These are phyloP conservation scores for Eurytoma californica DNA, from an alignment of 2,888 invertebrate genomes.

Conservation along the genomic window DNA sequence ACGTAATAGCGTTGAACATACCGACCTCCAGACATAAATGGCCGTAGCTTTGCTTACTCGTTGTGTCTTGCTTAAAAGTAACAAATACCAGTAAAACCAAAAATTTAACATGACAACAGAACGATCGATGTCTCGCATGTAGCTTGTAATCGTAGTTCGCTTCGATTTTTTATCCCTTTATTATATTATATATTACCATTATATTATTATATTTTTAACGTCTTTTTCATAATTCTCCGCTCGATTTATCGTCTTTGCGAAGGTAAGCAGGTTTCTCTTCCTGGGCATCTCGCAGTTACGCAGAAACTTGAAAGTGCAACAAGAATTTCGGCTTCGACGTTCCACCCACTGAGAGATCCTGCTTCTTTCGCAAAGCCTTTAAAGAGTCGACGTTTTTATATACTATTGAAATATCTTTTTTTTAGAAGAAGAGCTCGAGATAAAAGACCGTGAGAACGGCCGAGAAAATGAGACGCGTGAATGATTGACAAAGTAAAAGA, in stretches of 20 bases:
- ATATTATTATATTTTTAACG: slow-evolving; percentile 29
- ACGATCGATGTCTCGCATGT: slow-evolving; percentile 49
- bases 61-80: slow-evolving; percentile 39
- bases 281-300: no score
- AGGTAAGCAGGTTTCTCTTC: slow-evolving; percentile 40
- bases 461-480: slow-evolving; percentile 28
- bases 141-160: slow-evolving; percentile 47
- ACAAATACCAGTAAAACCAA: slow-evolving; percentile 3
- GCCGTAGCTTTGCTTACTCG: slow-evolving; percentile 31
- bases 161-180: slow-evolving; percentile 31
- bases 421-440: neutral
- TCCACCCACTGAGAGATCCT: slow-evolving; percentile 28
- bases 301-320: no score
- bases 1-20: slow-evolving; percentile 17
- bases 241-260: slow-evolving; percentile 26
- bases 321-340: neutral
- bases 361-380: slow-evolving; percentile 41
- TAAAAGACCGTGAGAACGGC: slow-evolving; percentile 7
- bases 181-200: slow-evolving; percentile 37
- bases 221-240: slow-evolving; percentile 44
- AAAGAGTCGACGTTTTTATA: slow-evolving; percentile 30
- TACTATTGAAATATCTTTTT: slow-evolving; percentile 41
- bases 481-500: slow-evolving; percentile 26
- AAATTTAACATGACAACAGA: neutral
- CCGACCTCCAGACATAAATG: slow-evolving; percentile 16